Evolutionary conservation across 2,888 invertebrate genomes (phyloP).

Genomic region (Drosophila mimica): DNA sequence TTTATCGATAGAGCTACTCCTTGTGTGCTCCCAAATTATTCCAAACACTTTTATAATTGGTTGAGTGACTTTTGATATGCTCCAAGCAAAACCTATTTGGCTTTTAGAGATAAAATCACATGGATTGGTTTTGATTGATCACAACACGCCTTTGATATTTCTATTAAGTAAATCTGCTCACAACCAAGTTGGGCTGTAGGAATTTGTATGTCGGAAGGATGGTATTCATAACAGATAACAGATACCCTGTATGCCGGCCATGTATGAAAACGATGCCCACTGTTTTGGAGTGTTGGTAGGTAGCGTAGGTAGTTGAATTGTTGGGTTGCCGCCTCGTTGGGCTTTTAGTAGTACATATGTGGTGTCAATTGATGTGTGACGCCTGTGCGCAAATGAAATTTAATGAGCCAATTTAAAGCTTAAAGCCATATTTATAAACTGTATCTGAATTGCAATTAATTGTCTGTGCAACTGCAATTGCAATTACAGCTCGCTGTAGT

Average conservation of each 20-base stretch:
- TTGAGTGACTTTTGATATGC: neutral
- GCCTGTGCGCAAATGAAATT: slow-evolving; percentile 73
- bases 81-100: neutral
- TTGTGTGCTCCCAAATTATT: neutral
- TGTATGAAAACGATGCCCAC: neutral
- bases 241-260: slow-evolving; percentile 33
- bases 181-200: neutral
- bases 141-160: neutral
- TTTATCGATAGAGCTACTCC: neutral
- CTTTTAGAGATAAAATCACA: neutral
- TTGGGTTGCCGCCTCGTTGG: slow-evolving; percentile 25
- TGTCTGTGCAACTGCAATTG: slow-evolving; percentile 38
- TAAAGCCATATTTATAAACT: slow-evolving; percentile 71
- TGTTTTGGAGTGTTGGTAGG: slow-evolving; percentile 12
- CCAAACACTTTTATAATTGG: neutral
- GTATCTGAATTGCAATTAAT: slow-evolving; percentile 73
- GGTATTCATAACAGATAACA: neutral
- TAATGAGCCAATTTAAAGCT: slow-evolving; percentile 77
- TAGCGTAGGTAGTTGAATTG: slow-evolving; percentile 10
- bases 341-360: slow-evolving; percentile 42
- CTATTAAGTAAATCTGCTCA: neutral
- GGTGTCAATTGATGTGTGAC: slow-evolving; percentile 75
- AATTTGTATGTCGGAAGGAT: neutral
- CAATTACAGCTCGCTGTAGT: slow-evolving; percentile 20
- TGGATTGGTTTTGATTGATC: neutral